Evolutionary conservation across 2,113 vertebrate species (phyloP), one percentile per base, ranked within the genome.

Genomic region (Grammomys dolichurus): DNA sequence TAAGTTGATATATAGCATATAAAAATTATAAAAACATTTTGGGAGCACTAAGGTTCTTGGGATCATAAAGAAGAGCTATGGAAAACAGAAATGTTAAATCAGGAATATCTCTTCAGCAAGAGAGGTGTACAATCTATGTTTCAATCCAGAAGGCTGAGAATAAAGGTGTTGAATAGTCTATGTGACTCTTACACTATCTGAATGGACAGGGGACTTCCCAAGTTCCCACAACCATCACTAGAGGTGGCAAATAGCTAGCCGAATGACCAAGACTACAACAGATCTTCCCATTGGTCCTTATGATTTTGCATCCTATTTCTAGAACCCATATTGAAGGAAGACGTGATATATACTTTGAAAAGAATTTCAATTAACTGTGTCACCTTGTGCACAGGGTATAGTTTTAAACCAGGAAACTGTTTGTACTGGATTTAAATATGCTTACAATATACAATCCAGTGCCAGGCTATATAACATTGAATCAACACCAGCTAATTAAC

Each of bases 1-100:
- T 54, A 90, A 43, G 70, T 80, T 85, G 69, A 85, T 26, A 70
- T 17, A 69, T 67, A 96, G 63, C 84, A 36, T 1, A 93, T 88
- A 75, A 20, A 33, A 75, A 85, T 31, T 17, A 88, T n/a, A 82
- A 58, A 82, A 3, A 26, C 0, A 1, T 60, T 22, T 26, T 60
- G 12, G 12, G 36, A 40, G 12, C 20, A 14, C 36, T 24, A 82
- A 40, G 20, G 20, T 82, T 6, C 22, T 56, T 81, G 54, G n/a
- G 12, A 12, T 40, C 36, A 82, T 56, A 40, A 22, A 40, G n/a
- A 28, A 82, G 12, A 60, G 40, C 56, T 9, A 60, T 12, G 22
- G 6, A 40, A 82, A 58, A 2, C 5, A 58, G 33, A 19, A 58
- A 58, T 81, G 16, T 24, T 58, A 81, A 40, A 60, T 5, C 5